phyloP scores from a whole-genome alignment of 2,797 vertebrate genomes.

The Sebastes paucispinis region DNA sequence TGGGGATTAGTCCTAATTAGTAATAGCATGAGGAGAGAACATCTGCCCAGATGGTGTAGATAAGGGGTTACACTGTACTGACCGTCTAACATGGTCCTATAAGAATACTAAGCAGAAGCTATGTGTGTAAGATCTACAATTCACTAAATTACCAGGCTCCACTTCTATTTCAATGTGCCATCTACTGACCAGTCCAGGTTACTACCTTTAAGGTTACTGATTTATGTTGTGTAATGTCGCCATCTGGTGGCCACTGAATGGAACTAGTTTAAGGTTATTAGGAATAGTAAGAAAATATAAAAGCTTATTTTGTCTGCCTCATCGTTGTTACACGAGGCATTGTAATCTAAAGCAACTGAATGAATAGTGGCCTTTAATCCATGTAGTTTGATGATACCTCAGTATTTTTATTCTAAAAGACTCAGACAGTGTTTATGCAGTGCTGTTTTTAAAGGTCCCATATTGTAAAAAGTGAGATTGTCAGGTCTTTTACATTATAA shows the following conservation, averaged over 20 bases:
- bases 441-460: background rate
- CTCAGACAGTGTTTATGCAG: background rate
- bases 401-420: background rate
- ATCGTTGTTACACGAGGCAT: background rate
- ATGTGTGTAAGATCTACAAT: background rate
- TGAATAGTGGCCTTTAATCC: background rate
- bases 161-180: background rate
- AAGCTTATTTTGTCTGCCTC: background rate
- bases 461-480: too few relatives aligned
- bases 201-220: background rate
- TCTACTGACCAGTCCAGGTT: background rate
- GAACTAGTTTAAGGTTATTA: background rate
- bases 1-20: constrained; percentile 5
- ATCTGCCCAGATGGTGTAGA: background rate
- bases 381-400: background rate
- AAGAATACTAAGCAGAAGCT: background rate
- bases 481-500: too few relatives aligned
- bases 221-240: constrained; percentile 18
- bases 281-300: background rate
- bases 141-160: rapidly evolving
- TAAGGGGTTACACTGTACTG: background rate
- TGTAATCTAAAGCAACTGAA: background rate
- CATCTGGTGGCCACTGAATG: constrained; percentile 14
- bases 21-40: background rate
- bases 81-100: background rate